Evolutionary conservation across 2,113 vertebrate species (phyloP).

Genomic region (Barnardius zonarius): DNA sequence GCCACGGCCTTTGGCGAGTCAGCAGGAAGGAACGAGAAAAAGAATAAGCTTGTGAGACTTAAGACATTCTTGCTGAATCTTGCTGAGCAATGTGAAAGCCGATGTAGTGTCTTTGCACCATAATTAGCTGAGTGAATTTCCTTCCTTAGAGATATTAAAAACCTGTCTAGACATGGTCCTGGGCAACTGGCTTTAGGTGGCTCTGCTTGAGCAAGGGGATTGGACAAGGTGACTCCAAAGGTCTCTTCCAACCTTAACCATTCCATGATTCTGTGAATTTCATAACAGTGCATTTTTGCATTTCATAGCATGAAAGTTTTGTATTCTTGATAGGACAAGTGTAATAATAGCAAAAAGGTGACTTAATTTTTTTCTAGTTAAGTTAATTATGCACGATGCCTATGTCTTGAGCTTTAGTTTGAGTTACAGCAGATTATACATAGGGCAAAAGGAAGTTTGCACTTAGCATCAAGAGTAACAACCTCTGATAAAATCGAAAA

Average conservation of each 20-base stretch:
- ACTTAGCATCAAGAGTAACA: background rate
- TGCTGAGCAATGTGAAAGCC: background rate
- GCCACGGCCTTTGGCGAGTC: background rate
- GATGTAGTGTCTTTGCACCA: background rate
- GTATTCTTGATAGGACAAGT: background rate
- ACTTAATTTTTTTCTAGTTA: background rate
- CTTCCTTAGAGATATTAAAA: background rate
- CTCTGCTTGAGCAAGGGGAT: background rate
- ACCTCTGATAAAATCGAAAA: background rate
- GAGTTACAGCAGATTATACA: background rate
- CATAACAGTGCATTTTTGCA: background rate
- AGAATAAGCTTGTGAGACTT: background rate
- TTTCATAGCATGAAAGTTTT: background rate
- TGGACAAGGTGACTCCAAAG: background rate
- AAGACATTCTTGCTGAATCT: background rate
- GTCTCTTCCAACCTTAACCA: background rate
- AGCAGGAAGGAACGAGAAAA: background rate
- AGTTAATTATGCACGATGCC: background rate
- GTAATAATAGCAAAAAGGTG: background rate
- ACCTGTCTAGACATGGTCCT: background rate
- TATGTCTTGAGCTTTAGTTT: background rate
- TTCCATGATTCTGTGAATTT: background rate
- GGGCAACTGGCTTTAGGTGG: background rate
- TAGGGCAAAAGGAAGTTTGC: background rate
- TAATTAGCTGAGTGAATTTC: background rate